Base-by-base conservation (phyloP, 2,888 invertebrate species). In the Lasioglossum calceatum region DNA sequence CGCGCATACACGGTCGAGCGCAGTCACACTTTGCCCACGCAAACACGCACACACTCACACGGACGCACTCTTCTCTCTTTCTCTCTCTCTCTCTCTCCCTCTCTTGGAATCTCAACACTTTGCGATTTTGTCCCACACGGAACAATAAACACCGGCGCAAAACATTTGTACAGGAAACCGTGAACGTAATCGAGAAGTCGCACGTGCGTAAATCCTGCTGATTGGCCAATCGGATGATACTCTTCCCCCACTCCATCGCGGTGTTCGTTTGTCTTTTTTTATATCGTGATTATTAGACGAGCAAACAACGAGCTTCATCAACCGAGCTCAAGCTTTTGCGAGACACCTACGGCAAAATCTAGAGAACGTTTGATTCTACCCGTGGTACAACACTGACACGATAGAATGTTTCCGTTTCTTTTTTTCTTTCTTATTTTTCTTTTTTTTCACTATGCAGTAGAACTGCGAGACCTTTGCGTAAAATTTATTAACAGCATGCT, bases 401-500 rank as follows among this genome's bases (percentile, higher is more conserved):
- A 50, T 73, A 50, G 36, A 36, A 7, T 36, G 70, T 70, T 54
- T 54, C 50, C 23, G 8, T 50, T 73, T 50, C 27, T 36, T 12
- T 50, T 44, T 47, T 14, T 36, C 39, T 42, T 50, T 50, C 19
- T 19, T 36, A n/a, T 36, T 36, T 50, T 7, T 73, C n/a, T n/a
- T 32, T 73, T n/a, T 50, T 4, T 7, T 36, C 36, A 4, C n/a
- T 39, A 23, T 42, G 32, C 61, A 5, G 61, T 44, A 50, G 70
- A 77, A 54, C 36, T 81, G 71, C 76, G 76, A 70, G 44, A 77
- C 54, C 54, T 85, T 77, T 42, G 64, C 85, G 77, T 88, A 88
- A 89, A 19, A 27, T 27, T 88, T 86, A 91, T 90, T 89, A 92
- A 93, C 89, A 91, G 94, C 93, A 94, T 94, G 94, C 78, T 8